Base-by-base conservation (phyloP, 2,888 invertebrate genomes). In the Ceraclea dissimilis region DNA sequence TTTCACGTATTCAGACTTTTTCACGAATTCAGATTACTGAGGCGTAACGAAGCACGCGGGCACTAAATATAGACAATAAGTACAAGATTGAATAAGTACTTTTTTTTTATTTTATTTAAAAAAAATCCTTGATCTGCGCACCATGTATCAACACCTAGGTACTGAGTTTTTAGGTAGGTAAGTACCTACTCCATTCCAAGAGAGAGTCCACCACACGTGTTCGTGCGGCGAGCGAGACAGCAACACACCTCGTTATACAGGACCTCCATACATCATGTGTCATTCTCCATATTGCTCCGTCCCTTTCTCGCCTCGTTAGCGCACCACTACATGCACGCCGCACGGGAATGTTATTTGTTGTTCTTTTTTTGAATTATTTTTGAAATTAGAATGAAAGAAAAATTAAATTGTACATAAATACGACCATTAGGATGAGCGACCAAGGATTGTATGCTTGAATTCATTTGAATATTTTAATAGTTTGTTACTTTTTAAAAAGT, bases 241-340 rank as follows among this genome's bases (percentile, higher is more conserved):
- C 13, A n/a, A 39, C 16, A 39, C n/a, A n/a, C 4, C 39, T 39
- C 16, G 39, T 39, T 39, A 39, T 39, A 39, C 39, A 16, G 16
- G 39, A 16, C 39, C n/a, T 39, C 2, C 39, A 39, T 39, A 39
- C 39, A 16, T 8, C 16, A 13, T 39, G 13, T 39, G 16, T 39
- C 39, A 16, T 39, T 39, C 16, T 39, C 26, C 39, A 39, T 39
- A 39, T 8, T 39, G 5, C 39, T 13, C 13, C 13, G 39, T 39
- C 39, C 13, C 39, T 5, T 39, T 39, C 39, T 39, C 39, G 39
- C 39, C 39, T 39, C 39, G 39, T 39, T 39, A 39, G 39, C 39
- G 39, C 39, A 39, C 51, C 20, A 39, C 19, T 43, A 39, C 51
- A 39, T 39, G 39, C 51, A 52, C 56, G 17, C n/a, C 20, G 51